Evolutionary conservation across 2,888 invertebrate genomes (phyloP).

Genomic region (Axea sp.): DNA sequence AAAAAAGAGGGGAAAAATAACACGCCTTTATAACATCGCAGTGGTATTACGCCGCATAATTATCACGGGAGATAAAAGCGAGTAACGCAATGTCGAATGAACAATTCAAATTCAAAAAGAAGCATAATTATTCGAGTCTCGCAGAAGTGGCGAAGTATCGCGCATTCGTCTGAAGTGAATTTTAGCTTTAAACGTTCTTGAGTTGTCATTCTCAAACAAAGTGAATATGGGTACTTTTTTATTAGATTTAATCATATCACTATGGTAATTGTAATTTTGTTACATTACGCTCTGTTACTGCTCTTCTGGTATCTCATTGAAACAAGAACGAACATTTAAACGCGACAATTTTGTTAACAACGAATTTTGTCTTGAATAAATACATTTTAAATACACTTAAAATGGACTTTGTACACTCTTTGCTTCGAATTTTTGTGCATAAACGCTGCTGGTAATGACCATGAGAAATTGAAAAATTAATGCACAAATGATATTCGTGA

Average conservation of each 20-base stretch:
- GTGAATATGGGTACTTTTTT: slow-evolving; percentile 29
- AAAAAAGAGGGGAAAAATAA: slow-evolving; percentile 11
- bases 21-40: slow-evolving; percentile 5
- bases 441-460: too few relatives aligned
- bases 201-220: slow-evolving; percentile 33
- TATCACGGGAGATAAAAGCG: slow-evolving; percentile 41
- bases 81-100: slow-evolving; percentile 35
- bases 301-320: not conserved
- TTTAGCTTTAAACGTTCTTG: slow-evolving; percentile 36
- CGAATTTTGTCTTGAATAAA: not conserved
- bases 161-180: slow-evolving; percentile 34
- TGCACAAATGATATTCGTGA: too few relatives aligned
- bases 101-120: slow-evolving; percentile 56
- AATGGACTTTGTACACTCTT: too few relatives aligned
- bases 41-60: slow-evolving; percentile 38
- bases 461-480: too few relatives aligned
- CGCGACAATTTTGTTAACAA: not conserved
- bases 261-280: slow-evolving; percentile 25
- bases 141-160: slow-evolving; percentile 53
- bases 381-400: not conserved
- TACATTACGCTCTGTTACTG: slow-evolving; percentile 13
- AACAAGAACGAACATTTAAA: not conserved
- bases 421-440: too few relatives aligned
- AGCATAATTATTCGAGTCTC: slow-evolving; percentile 46
- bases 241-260: slow-evolving; percentile 19